Evolutionary conservation across 2,113 vertebrate genomes (phyloP), one percentile per base, ranked within the genome.

Genomic region (Hiodon tergisus): DNA sequence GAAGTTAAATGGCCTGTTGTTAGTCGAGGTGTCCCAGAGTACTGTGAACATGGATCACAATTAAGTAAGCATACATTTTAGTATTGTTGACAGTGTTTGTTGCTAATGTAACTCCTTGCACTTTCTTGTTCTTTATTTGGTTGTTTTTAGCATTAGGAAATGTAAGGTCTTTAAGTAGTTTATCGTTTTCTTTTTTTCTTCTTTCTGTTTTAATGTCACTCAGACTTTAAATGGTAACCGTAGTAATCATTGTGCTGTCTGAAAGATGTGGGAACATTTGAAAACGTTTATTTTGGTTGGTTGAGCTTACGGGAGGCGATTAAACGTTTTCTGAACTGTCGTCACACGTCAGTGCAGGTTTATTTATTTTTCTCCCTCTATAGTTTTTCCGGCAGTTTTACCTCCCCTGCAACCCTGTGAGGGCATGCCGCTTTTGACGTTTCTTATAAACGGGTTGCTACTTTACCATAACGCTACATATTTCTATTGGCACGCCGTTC

Each of bases 381-480:
- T 13, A 61, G 31, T 8, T 66, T 17, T 16, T 16, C 7, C 51
- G 13, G 51, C 8, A 5, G 10, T 14, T 11, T 73, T 54, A 52
- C 5, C n/a, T 69, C 53, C 13, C 13, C 48, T n/a, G n/a, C 46
- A 68, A 14, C 53, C 14, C 71, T 48, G 47, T 63, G 10, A 50
- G 46, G 60, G 31, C 31, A 31, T 31, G 31, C 31, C 17, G 61
- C 13, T 17, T 47, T 67, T 9, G n/a, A 14, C 52, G 6, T 9
- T 4, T 2, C n/a, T 62, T 73, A n/a, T 73, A 17, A 52, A 73
- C n/a, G 53, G 47, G 5, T 53, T 74, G 62, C 65, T 53, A 13
- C 14, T 3, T 5, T 58, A 52, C 53, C 7, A 48, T 13, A 46
- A 31, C 46, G 13, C 55, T 71, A 53, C 50, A 71, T 9, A 46